Evolutionary conservation across 2,888 invertebrate species (phyloP), one percentile per base, ranked within the genome.

Genomic region (Nymphalis urticae): DNA sequence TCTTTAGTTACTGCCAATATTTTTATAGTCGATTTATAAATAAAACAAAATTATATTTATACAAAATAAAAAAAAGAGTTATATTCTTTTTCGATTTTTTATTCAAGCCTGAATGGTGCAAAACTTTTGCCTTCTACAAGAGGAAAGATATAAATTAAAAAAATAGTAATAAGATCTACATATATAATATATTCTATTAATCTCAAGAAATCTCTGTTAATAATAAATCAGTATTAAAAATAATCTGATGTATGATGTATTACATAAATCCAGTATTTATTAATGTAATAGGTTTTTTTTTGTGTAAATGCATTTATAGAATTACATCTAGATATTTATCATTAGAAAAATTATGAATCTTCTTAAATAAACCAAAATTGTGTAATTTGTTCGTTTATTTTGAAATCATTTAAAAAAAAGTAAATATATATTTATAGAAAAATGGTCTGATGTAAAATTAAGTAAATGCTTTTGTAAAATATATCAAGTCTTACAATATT

Each of bases 221-320:
- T 51, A 67, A 58, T 56, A 48, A 53, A 65, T 51, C 60, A 66
- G 51, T 47, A 66, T 61, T 66, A 48, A 13, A 48, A 27, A 51
- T 54, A 47, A n/a, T 66, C 50, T 54, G 24, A 66, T 54, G 56
- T 54, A 24, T 65, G 58, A 56, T 10, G 61, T 48, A 50, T 62
- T 32, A 61, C n/a, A 53, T 19, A 32, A 5, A 51, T 16, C 32
- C 51, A 69, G 51, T 69, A 66, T 71, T 64, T 59, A 48, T 50
- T 66, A 66, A 62, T 56, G 42, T 66, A 9, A 66, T 59, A 65
- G 58, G 24, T 13, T 48, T n/a, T 56, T 66, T 66, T n/a, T 32
- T 48, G 62, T 63, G n/a, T 19, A 42, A 63, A 50, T 62, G 66
- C 60, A 63, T 63, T 63, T 66, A 66, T 64, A 67, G 62, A 47